Evolutionary conservation across 2,888 invertebrate genomes (phyloP).

Genomic region (Megamerina dolium): DNA sequence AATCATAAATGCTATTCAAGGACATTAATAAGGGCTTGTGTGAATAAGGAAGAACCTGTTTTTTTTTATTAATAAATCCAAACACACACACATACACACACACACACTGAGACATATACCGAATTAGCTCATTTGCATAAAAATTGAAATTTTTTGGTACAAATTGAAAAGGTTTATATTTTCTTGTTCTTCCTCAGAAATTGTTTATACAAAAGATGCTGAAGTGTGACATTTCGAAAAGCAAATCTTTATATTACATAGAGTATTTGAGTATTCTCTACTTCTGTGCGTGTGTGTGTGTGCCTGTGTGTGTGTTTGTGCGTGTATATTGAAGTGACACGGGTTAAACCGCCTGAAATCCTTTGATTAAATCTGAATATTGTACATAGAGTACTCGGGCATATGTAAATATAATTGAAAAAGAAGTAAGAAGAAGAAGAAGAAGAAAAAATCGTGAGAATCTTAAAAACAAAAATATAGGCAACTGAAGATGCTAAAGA

Average conservation of each 20-base stretch:
- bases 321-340: no score
- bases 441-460: not conserved
- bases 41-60: slow-evolving; percentile 1
- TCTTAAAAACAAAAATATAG: no score
- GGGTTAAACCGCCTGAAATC: not conserved
- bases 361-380: no score
- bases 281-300: not conserved
- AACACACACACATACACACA: no score
- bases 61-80: no score
- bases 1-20: not conserved
- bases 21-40: not conserved
- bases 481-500: no score
- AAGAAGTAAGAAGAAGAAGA: not conserved
- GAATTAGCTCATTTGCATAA: slow-evolving; percentile 1
- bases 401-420: not conserved
- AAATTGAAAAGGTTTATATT: no score
- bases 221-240: slow-evolving; percentile 12
- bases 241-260: not conserved
- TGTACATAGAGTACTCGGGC: no score
- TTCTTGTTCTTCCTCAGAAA: slow-evolving; percentile 8
- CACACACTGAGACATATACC: no score
- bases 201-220: slow-evolving; percentile 4
- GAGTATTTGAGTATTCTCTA: no score
- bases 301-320: no score
- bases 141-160: not conserved